Percentiles rank a stretch among this genome's conserved stretches.
phyloP scores from a whole-genome alignment of 35 echinoderm and acorn worm genomes.

The Strongylocentrotus purpuratus region DNA sequence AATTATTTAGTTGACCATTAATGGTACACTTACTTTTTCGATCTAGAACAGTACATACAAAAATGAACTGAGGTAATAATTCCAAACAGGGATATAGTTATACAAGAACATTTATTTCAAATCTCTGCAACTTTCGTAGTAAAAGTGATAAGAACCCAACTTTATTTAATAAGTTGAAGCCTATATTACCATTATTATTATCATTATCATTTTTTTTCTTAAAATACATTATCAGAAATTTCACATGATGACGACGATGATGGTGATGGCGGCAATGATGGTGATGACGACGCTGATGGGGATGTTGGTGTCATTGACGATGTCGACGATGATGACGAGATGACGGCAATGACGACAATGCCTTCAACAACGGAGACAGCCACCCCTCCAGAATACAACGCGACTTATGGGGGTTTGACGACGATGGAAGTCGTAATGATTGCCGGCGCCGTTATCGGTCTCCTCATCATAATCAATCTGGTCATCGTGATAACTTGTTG shows the following conservation, averaged over 20 bases:
- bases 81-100: too few relatives aligned
- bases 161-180: too few relatives aligned
- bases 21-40: too few relatives aligned
- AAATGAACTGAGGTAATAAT: too few relatives aligned
- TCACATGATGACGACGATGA: background rate
- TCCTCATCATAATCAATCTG: background rate
- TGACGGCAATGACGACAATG: background rate
- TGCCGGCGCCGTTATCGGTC: background rate
- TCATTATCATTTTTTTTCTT: too few relatives aligned
- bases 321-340: background rate
- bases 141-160: too few relatives aligned
- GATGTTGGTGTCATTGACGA: background rate
- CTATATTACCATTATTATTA: too few relatives aligned
- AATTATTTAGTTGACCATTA: too few relatives aligned
- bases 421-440: background rate
- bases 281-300: background rate
- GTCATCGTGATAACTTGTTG: background rate
- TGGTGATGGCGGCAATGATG: background rate
- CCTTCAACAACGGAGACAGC: background rate
- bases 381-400: background rate
- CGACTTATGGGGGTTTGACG: background rate
- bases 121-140: too few relatives aligned
- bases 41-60: too few relatives aligned
- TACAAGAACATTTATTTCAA: too few relatives aligned
- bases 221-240: too few relatives aligned